Evolutionary conservation across 2,888 invertebrate species (phyloP), one percentile per base, ranked within the genome.

Genomic region (Epinotia nisella): DNA sequence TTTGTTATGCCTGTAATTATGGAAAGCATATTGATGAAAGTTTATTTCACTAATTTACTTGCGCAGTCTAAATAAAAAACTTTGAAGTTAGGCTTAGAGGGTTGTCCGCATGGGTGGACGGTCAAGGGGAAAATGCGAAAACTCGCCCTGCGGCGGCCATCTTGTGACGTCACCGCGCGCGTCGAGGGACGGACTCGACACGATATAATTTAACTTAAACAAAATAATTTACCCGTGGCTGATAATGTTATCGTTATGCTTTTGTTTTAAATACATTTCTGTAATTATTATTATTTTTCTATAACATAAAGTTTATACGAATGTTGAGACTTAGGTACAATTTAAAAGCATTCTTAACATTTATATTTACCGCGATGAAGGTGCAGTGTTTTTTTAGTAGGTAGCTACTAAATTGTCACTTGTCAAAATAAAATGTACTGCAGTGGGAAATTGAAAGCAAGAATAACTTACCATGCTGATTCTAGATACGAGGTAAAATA

Each of bases 91-190:
- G 19, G 9, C 2, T 62, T 55, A 19, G 53, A 59, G 70, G 64
- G 64, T 75, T 74, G 88, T 84, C 87, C 81, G 80, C 76, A 76
- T 79, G 75, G 75, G 79, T 75, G 80, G 79, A 80, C 82, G 78
- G 81, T 71, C 77, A 84, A 89, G 89, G 92, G 92, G 91, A 90
- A 91, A 92, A 92, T 92, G 92, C 85, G 92, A 90, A 92, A 92
- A 92, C 80, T 90, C 88, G 86, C 92, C 92, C 91, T 83, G 71
- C 77, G 85, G 86, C 92, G 85, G 93, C 93, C 93, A 93, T 93
- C 78, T 91, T 93, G 90, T 91, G 87, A 92, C 91, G 92, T 92
- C 92, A 91, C 76, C 72, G 72, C 75, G 77, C 75, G 76, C 75
- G 75, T 70, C 75, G 76, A 56, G 91, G 91, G 88, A 85, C 92